Conservation (phyloP, 2,888 invertebrate species). For the Diogma glabrata region DNA sequence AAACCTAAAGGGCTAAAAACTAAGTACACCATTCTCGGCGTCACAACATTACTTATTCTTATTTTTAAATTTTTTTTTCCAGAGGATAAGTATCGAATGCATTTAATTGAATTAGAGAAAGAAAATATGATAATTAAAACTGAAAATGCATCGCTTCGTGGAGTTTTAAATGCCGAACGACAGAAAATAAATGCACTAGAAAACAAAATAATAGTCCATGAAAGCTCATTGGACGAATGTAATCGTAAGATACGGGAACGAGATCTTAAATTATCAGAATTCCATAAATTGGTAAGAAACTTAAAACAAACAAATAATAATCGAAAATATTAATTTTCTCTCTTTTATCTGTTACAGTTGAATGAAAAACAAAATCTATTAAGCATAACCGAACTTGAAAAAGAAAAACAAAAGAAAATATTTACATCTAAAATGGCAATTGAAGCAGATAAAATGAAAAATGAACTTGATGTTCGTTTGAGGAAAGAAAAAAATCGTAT, state of each 20-base stretch:
- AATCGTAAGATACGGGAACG: constrained; percentile 51
- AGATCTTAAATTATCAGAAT: constrained; percentile 47
- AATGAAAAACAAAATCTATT: constrained; percentile 52
- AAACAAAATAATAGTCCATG: constrained; percentile 52
- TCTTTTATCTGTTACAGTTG: constrained; percentile 35
- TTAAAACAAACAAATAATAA: neutral
- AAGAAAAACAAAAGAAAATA: constrained; percentile 53
- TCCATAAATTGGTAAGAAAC: constrained; percentile 37
- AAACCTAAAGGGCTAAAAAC: no score
- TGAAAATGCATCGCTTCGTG: constrained; percentile 54
- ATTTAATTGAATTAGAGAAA: constrained; percentile 56
- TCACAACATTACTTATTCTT: no score
- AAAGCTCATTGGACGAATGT: constrained; percentile 48
- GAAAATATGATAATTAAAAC: constrained; percentile 53
- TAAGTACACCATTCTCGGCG: no score
- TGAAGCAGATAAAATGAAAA: constrained; percentile 62
- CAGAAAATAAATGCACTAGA: constrained; percentile 53
- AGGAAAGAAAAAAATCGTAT: constrained; percentile 45
- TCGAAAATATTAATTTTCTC: neutral
- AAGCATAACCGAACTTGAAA: constrained; percentile 51
- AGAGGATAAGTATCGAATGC: constrained; percentile 52
- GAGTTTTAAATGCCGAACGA: constrained; percentile 53
- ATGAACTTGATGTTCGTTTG: constrained; percentile 53
- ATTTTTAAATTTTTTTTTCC: neutral
- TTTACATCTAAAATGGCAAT: constrained; percentile 51